Conservation (phyloP, 1,140 invertebrate genomes). For the Venturia canescens region DNA sequence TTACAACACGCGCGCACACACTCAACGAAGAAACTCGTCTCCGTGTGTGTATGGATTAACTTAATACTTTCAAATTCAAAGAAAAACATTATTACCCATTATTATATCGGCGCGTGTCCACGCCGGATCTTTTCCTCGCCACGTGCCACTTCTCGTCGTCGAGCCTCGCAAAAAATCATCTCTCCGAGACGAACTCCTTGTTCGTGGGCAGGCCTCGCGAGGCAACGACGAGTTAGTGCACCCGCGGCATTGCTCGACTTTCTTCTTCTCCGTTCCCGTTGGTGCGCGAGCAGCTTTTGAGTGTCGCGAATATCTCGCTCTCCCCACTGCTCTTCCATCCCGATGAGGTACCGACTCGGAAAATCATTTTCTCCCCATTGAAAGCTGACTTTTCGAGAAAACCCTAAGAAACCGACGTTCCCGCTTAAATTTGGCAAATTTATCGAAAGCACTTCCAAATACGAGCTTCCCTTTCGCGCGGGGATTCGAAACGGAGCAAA, state of each 20-base stretch:
- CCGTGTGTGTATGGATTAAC: neutral
- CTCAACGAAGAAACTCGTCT: no score
- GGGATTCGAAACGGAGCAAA: no score
- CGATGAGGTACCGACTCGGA: no score
- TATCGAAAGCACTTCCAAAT: no score
- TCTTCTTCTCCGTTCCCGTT: neutral
- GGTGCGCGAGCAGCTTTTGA: neutral
- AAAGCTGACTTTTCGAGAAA: no score
- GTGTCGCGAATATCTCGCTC: neutral
- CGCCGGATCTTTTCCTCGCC: neutral
- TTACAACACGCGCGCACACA: neutral
- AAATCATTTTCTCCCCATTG: no score
- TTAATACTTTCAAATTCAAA: conserved; percentile 31
- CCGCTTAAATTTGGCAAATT: no score
- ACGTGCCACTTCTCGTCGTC: conserved; percentile 5
- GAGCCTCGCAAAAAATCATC: conserved; percentile 22
- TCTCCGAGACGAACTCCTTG: neutral
- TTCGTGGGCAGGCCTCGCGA: neutral
- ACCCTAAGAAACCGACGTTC: no score
- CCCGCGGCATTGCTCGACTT: conserved; percentile 6
- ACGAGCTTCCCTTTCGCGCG: no score
- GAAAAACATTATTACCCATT: conserved; percentile 39
- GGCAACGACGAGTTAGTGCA: conserved; percentile 19
- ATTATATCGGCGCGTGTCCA: conserved; percentile 39
- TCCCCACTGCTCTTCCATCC: neutral